Evolutionary conservation across 2,888 invertebrate species (phyloP), one percentile per base, ranked within the genome.

Genomic region (Eristalis tenax): DNA sequence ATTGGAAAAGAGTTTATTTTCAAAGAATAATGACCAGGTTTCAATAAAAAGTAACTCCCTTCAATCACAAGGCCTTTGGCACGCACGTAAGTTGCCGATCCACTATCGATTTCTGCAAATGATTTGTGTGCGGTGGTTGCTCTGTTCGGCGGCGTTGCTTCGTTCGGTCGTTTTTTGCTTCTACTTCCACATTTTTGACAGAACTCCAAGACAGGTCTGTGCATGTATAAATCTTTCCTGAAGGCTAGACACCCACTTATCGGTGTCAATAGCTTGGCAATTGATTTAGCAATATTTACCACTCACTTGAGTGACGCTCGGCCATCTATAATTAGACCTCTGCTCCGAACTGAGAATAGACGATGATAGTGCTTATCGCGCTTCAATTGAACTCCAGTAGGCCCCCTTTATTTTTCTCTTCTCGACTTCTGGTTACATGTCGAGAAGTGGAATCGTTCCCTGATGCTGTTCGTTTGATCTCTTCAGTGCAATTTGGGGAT

Each of bases 271-370:
- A 70, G 68, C 26, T 71, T n/a, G 76, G 63, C 76, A 84, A 73
- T 76, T 68, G 71, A 84, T 84, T 59, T 76, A 71, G 66, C 38
- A 73, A 69, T 57, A 70, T 83, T 63, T 50, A 74, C 80, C 80
- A 74, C 68, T 50, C 61, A 69, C 73, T 70, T 35, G 22, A 77
- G 76, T 80, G 68, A 84, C 56, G 70, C 22, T 74, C 26, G 38
- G 18, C 4, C 11, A 4, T 80, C 66, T 80, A 76, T 76, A 76
- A 63, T 80, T 80, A 80, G 80, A 80, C 61, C 75, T 78, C 50
- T 50, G 61, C 32, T 43, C 61, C 68, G 10, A n/a, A 28, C 28
- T 22, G 13, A 11, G 6, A 35, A 1, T 5, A 22, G 13, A 15
- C n/a, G 59, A 23, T 61, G 43, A 77, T 32, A 63, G 68, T 61